Base-by-base conservation (phyloP, 2,888 invertebrate species). In the Leistus spinibarbis region DNA sequence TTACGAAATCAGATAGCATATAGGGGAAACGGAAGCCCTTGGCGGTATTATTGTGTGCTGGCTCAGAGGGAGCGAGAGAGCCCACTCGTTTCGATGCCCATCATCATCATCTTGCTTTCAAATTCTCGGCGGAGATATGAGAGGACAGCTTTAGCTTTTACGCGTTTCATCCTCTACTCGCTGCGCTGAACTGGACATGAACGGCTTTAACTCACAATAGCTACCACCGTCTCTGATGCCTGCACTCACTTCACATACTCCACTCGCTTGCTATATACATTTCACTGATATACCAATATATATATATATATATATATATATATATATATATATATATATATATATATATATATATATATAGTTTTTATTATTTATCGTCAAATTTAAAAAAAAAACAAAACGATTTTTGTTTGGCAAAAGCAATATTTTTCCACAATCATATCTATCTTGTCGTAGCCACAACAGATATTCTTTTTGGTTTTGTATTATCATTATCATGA, bases 101-200 rank as follows among this genome's bases (percentile, higher is more conserved):
- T 73, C 73, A 40, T 73, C 73, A 40, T 40, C 40, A 73, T 54
- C 67, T 40, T 10, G 75, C 69, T 75, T 75, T 69, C 69, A 75
- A 69, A 75, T 75, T 69, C 75, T 64, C 63, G 16, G 56, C 54
- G 24, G 66, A 67, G 60, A 73, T 57, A 66, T 67, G 62, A 72
- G 72, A 72, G 72, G 67, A 68, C 62, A 67, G 73, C 66, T 68
- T 68, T 69, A 64, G 69, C 75, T 75, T 75, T 75, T 67, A 73
- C 64, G 54, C 57, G 60, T 60, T 64, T 23, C 64, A 64, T 64
- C 64, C n/a, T 17, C 5, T 64, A 24, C 23, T n/a, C 53, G 63
- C 65, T 27, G 65, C 23, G 57, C 54, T 67, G 67, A n/a, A 54
- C 13, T 63, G 74, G 68, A 68, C 67, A 68, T 23, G 68, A 56